phyloP scores from a whole-genome alignment of 37 sponge, comb jelly and placozoan species.

The Bolinopsis microptera region DNA sequence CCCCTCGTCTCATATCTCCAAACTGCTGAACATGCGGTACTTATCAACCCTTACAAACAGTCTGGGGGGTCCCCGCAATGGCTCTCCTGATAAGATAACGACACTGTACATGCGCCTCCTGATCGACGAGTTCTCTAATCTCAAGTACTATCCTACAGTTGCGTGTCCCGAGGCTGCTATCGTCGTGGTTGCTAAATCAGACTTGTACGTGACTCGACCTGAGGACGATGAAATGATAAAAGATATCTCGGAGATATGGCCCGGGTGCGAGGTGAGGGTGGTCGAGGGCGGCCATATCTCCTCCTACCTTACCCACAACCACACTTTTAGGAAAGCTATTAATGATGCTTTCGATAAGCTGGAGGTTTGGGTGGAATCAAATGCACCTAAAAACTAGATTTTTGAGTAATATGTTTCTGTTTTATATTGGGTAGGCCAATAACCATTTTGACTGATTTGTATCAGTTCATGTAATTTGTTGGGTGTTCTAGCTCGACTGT shows the following conservation, averaged over 20 bases:
- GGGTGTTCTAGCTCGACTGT: background rate
- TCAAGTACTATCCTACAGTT: slow-evolving; percentile 32
- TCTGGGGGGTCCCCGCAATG: background rate
- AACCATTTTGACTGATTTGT: background rate
- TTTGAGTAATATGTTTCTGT: background rate
- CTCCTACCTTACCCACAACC: slow-evolving; percentile 50
- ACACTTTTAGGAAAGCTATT: slow-evolving; percentile 59
- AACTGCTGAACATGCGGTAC: background rate
- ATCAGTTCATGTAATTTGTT: background rate
- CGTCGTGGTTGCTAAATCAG: slow-evolving; percentile 32
- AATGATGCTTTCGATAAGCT: slow-evolving; percentile 54
- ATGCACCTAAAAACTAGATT: background rate
- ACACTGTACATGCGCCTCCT: slow-evolving; percentile 48
- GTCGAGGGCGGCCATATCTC: slow-evolving; percentile 81
- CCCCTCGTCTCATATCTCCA: background rate
- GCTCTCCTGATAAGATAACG: background rate
- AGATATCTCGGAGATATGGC: slow-evolving; percentile 89
- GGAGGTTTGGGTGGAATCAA: background rate
- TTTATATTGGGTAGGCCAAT: background rate
- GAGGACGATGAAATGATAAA: slow-evolving; percentile 74
- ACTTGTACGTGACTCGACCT: slow-evolving; percentile 49
- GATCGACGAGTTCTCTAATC: slow-evolving; percentile 62
- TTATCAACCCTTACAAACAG: slow-evolving; percentile 16
- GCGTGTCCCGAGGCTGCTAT: slow-evolving; percentile 42
- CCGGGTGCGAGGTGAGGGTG: slow-evolving; percentile 78